These are phyloP conservation scores for Leucophora obtusa DNA, from an alignment of 2,888 invertebrate genomes.

Conservation along the genomic window DNA sequence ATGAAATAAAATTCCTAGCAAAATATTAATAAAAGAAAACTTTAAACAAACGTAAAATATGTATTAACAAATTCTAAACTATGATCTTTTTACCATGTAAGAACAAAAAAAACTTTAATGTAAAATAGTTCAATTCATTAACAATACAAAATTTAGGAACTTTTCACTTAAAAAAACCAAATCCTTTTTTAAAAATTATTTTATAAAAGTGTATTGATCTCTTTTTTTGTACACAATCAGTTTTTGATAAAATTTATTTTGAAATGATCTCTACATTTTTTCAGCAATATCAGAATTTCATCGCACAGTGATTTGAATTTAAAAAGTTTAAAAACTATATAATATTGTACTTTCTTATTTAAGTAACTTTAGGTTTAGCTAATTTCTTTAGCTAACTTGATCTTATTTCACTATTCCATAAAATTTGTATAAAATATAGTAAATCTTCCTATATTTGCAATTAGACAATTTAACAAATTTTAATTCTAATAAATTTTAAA, in stretches of 20 bases:
- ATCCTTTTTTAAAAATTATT: slow-evolving; percentile 20
- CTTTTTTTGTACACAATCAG: slow-evolving; percentile 12
- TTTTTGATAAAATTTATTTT: slow-evolving; percentile 44
- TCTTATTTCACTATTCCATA: no score
- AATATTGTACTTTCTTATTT: no score
- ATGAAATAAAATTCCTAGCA: slow-evolving; percentile 62
- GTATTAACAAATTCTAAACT: slow-evolving; percentile 58
- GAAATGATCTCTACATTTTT: slow-evolving; percentile 26
- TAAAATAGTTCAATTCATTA: slow-evolving; percentile 57
- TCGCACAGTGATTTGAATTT: slow-evolving; percentile 9
- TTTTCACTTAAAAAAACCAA: slow-evolving; percentile 14
- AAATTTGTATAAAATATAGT: no score
- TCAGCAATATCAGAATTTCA: not conserved
- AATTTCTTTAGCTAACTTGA: no score
- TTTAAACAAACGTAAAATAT: slow-evolving; percentile 51
- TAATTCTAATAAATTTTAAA: no score
- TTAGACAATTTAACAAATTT: no score
- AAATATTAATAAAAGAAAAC: slow-evolving; percentile 42
- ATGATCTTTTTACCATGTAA: slow-evolving; percentile 63
- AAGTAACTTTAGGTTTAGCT: no score
- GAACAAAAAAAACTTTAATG: slow-evolving; percentile 50
- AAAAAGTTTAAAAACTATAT: not conserved
- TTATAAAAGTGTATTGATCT: slow-evolving; percentile 8
- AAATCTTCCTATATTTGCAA: no score
- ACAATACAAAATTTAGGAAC: slow-evolving; percentile 36